Evolutionary conservation across 2,797 vertebrate genomes (phyloP).

Genomic region (Gadopsis bispinosus): DNA sequence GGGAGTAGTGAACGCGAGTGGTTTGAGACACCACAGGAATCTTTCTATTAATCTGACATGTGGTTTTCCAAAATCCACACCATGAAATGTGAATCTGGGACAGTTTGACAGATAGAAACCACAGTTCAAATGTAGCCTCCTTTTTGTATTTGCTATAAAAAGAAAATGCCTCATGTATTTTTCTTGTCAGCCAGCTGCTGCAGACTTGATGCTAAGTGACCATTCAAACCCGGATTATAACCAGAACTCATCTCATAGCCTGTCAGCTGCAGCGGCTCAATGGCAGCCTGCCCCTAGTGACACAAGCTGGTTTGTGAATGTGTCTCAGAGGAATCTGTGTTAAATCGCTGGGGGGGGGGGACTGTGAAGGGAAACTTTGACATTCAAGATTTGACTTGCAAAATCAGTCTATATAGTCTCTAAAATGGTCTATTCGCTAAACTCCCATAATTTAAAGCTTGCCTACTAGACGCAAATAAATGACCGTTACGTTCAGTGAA

Average conservation of each 20-base stretch:
- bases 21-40: background rate
- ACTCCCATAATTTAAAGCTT: background rate
- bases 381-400: background rate
- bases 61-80: background rate
- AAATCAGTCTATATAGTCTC: background rate
- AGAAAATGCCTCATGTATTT: background rate
- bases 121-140: background rate
- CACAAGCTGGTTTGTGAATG: background rate
- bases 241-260: background rate
- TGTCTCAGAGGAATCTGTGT: conserved; percentile 1
- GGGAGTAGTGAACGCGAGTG: background rate
- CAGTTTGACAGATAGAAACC: background rate
- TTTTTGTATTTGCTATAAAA: background rate
- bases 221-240: conserved; percentile 19
- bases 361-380: background rate
- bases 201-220: conserved; percentile 12
- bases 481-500: too few relatives aligned
- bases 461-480: too few relatives aligned
- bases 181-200: background rate
- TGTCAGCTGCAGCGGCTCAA: background rate
- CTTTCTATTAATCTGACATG: background rate
- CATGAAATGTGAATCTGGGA: background rate
- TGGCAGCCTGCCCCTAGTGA: background rate
- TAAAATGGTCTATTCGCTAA: background rate
- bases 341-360: background rate